These are phyloP conservation scores for Lutraria lutraria DNA, from an alignment of 2,888 invertebrate genomes.

Conservation along the genomic window DNA sequence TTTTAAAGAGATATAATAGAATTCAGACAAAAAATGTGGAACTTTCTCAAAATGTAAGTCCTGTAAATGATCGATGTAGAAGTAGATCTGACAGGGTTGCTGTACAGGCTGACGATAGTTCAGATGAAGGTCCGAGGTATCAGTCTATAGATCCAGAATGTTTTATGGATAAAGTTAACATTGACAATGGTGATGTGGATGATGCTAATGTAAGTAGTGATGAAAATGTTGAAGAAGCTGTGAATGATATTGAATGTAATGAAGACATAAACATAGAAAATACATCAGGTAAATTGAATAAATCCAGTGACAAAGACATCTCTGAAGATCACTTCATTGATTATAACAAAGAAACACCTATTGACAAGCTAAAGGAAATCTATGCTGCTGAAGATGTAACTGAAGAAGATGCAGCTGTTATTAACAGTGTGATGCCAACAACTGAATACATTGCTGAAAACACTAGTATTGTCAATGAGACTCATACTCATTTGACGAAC, in stretches of 20 bases:
- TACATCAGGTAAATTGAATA: background rate
- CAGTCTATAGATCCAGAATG: conserved; percentile 24
- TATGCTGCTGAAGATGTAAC: background rate
- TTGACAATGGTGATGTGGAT: background rate
- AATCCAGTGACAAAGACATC: background rate
- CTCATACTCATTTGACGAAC: background rate
- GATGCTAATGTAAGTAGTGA: background rate
- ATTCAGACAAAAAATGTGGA: background rate
- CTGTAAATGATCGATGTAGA: background rate
- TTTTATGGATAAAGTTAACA: conserved; percentile 1
- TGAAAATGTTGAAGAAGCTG: background rate
- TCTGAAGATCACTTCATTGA: background rate
- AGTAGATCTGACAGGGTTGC: background rate
- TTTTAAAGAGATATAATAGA: conserved; percentile 48
- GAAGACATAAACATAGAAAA: background rate
- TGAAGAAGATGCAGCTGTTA: background rate
- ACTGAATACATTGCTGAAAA: background rate
- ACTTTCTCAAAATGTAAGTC: background rate
- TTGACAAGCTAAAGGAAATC: background rate
- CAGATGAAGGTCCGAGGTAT: conserved; percentile 1
- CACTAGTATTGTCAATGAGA: background rate
- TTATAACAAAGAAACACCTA: background rate
- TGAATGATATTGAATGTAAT: background rate
- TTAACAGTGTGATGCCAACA: background rate
- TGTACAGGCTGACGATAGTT: background rate